These are phyloP conservation scores for Varecia variegata DNA, from an alignment of 2,797 vertebrate genomes.

Conservation along the genomic window DNA sequence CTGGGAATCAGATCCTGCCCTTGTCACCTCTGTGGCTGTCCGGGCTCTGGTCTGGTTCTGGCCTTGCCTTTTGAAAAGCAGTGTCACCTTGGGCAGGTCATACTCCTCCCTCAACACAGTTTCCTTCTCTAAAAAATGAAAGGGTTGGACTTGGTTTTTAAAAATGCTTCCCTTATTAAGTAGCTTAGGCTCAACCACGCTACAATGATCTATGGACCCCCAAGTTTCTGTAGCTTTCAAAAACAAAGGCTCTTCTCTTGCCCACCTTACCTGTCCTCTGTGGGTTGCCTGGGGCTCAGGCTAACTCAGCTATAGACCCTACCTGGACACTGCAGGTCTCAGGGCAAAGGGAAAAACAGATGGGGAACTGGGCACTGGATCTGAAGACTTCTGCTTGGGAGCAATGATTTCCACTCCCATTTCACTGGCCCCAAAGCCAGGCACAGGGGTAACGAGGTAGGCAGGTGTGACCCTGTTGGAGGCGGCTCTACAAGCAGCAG, in stretches of 20 bases:
- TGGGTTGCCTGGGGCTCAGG: not conserved
- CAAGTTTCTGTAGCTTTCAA: not conserved
- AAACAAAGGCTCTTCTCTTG: not conserved
- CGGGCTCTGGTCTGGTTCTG: too few relatives aligned
- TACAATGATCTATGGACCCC: fast-evolving
- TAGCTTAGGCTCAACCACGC: too few relatives aligned
- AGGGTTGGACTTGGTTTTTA: not conserved
- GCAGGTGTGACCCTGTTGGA: fast-evolving
- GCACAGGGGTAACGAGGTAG: not conserved
- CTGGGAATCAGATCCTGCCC: not conserved
- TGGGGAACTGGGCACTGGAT: too few relatives aligned
- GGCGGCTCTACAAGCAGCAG: not conserved
- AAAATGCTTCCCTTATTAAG: not conserved
- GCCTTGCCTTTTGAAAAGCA: not conserved
- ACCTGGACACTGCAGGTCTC: not conserved
- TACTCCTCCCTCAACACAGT: not conserved
- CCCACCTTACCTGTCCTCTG: fast-evolving
- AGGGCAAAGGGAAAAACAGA: not conserved
- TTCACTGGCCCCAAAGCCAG: not conserved
- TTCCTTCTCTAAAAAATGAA: not conserved
- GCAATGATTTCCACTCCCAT: too few relatives aligned
- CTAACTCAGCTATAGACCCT: not conserved
- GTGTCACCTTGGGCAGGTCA: not conserved
- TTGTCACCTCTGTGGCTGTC: not conserved
- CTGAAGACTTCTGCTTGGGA: not conserved